phyloP scores from a whole-genome alignment of 2,797 vertebrate genomes.

The Esox masquinongy region DNA sequence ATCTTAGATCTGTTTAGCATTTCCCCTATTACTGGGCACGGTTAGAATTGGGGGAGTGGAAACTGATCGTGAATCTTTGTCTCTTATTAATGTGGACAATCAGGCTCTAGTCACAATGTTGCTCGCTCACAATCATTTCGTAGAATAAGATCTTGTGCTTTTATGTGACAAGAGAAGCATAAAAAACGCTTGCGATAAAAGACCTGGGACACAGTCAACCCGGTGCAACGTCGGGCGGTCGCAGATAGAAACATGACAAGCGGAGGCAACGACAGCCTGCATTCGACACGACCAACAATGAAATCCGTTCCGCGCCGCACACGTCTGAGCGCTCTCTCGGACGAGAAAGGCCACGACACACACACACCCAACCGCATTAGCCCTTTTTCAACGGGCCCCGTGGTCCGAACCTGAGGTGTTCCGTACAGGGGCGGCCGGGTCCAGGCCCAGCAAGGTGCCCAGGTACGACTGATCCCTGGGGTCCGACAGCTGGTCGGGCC shows the following conservation, averaged over 20 bases:
- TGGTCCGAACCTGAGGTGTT: conserved; percentile 80
- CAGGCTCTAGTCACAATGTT: neutral
- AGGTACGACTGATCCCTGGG: conserved; percentile 92
- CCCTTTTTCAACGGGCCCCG: conserved; percentile 58
- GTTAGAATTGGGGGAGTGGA: neutral
- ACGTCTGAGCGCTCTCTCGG: neutral
- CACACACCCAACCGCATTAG: neutral
- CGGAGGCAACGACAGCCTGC: neutral
- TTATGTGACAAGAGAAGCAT: neutral
- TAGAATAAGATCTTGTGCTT: neutral
- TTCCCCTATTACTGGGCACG: neutral
- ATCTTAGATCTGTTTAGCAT: neutral
- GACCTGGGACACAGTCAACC: neutral
- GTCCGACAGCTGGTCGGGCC: conserved; percentile 91
- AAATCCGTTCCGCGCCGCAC: neutral
- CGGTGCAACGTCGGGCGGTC: neutral
- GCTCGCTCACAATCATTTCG: neutral
- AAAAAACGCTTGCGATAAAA: neutral
- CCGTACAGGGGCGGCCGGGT: conserved; percentile 80
- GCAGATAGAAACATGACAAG: neutral
- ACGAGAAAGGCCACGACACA: too few species aligned
- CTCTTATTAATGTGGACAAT: neutral
- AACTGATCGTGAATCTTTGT: neutral
- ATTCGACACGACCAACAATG: too few species aligned
- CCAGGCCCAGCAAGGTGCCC: conserved; percentile 90